Conservation (phyloP, 2,797 vertebrate species). For the Lithobates pipiens region DNA sequence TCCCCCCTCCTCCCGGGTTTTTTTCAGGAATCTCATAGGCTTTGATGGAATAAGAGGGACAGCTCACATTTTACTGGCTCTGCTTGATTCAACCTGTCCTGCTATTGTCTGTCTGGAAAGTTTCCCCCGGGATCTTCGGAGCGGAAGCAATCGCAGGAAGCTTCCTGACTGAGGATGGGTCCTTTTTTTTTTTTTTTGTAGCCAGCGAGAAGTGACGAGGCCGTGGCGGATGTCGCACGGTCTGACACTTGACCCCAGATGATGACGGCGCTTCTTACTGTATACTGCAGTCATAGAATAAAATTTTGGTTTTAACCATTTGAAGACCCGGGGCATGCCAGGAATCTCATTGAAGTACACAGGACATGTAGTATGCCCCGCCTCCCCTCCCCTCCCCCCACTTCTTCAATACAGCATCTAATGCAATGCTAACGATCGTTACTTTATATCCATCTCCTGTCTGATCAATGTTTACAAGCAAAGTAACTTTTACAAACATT, state of each 20-base stretch:
- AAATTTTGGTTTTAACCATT: no score
- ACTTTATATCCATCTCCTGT: no score
- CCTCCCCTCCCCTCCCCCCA: no score
- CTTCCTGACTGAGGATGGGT: constrained; percentile 30
- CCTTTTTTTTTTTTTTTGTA: not conserved
- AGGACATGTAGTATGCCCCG: no score
- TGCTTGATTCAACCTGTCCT: constrained; percentile 25
- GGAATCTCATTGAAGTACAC: no score
- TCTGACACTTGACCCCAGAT: constrained; percentile 2
- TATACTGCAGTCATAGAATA: no score
- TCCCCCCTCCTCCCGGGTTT: constrained; percentile 5
- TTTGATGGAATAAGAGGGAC: not conserved
- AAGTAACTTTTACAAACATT: no score
- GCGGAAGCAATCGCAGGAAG: constrained; percentile 64
- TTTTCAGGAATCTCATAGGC: constrained; percentile 27
- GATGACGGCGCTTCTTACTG: not conserved
- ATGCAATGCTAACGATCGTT: no score
- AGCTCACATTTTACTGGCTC: constrained; percentile 36
- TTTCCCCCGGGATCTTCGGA: constrained; percentile 68
- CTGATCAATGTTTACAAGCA: no score
- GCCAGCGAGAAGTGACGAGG: not conserved
- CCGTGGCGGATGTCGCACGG: constrained; percentile 6
- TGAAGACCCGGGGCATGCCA: no score
- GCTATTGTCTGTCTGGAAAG: constrained; percentile 62
- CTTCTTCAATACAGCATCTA: no score